phyloP scores from a whole-genome alignment of 2,113 vertebrate species.

The Oophaga pumilio region DNA sequence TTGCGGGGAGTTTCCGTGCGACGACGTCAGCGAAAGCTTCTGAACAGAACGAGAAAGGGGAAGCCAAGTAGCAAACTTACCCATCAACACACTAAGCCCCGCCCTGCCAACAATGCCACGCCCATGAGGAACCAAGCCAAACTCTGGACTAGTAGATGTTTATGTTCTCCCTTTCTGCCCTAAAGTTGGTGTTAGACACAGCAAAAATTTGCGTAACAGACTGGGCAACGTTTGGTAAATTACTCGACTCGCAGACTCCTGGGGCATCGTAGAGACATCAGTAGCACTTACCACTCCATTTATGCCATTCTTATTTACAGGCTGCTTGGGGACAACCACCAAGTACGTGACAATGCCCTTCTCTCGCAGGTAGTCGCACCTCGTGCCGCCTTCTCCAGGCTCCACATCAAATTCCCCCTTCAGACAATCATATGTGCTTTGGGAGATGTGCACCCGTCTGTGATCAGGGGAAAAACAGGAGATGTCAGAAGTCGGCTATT shows the following conservation, averaged over 20 bases:
- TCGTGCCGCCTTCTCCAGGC: conserved; percentile 83
- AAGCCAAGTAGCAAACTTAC: neutral
- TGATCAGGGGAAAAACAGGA: neutral
- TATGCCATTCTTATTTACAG: conserved; percentile 79
- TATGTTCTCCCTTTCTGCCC: too few species aligned
- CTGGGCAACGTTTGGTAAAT: neutral
- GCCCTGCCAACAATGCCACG: neutral
- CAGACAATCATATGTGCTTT: conserved; percentile 89
- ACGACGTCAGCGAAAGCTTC: conserved; percentile 84
- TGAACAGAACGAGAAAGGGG: conserved; percentile 59
- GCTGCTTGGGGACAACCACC: conserved; percentile 80
- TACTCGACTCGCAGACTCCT: neutral
- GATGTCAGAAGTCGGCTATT: neutral
- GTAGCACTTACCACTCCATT: conserved; percentile 80
- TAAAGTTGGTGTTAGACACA: too few species aligned
- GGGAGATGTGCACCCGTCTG: conserved; percentile 94
- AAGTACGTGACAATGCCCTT: conserved; percentile 89
- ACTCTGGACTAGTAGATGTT: too few species aligned
- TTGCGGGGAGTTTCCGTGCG: conserved; percentile 82
- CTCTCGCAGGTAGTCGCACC: conserved; percentile 90
- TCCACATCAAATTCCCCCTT: conserved; percentile 92
- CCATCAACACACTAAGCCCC: neutral
- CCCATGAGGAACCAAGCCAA: too few species aligned
- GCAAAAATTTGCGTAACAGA: too few species aligned
- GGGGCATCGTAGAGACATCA: too few species aligned